Evolutionary conservation across 2,113 vertebrate genomes (phyloP), one percentile per base, ranked within the genome.

Genomic region (Otis tarda): DNA sequence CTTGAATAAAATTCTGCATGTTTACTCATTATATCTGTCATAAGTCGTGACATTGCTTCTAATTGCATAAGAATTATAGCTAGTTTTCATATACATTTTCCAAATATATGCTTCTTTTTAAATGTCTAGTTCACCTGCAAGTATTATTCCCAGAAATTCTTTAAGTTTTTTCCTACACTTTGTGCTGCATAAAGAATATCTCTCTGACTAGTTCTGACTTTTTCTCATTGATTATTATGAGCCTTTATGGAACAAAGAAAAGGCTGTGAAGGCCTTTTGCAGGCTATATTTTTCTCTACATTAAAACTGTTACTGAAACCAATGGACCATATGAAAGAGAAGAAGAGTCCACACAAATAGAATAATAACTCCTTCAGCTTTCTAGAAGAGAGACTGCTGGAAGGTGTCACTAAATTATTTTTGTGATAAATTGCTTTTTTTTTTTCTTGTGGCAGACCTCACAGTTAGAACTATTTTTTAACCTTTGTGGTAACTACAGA

Each of bases 281-380:
- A 85, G 49, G 71, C 24, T 31, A 12, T 70, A 86, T 93, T 96
- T 94, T 95, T 89, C 76, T 89, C 56, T 87, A 41, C n/a, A 65
- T 94, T 97, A 45, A 47, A 87, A 84, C 52, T 89, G 89, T 74
- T 91, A 93, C 60, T 89, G 60, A 93, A 80, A 59, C 17, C 67
- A 96, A 65, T 52, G 52, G 20, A 94, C 55, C 81, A 94, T 55
- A 94, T 28, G 35, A 82, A 95, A 94, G 39, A 92, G 74, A 28
- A 94, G 25, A 68, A 69, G 52, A 94, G 50, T 63, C 78, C 80
- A 71, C 19, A 93, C 47, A 94, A 95, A 90, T 41, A 83, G 78
- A 95, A 80, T 90, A 95, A 84, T 82, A 96, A 81, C 18, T 90
- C n/a, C 31, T 92, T 96, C 59, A 85, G 45, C n/a, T 91, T 96